phyloP scores from a whole-genome alignment of 1,140 invertebrate species.

The Delia radicum region DNA sequence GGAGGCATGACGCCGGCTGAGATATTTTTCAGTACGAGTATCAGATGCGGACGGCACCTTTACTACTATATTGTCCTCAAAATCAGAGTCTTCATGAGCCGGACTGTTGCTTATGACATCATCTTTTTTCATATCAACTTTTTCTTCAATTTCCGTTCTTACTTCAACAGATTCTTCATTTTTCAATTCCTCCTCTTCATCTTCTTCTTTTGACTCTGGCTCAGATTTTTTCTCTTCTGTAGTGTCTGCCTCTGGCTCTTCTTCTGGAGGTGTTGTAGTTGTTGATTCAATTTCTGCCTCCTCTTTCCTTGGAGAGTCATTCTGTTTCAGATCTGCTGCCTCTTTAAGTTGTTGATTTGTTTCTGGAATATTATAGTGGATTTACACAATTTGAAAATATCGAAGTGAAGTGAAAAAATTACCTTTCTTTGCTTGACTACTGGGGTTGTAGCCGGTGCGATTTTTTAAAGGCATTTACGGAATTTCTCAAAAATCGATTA shows the following conservation, averaged over 20 bases:
- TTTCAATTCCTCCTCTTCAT: too few species aligned
- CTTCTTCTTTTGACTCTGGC: too few species aligned
- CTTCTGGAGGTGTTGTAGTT: neutral
- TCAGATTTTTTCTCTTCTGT: too few species aligned
- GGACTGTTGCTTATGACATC: neutral
- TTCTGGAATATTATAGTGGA: neutral
- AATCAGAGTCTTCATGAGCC: slow-evolving; percentile 59
- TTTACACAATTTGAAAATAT: neutral
- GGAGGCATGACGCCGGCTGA: neutral
- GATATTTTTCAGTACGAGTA: slow-evolving; percentile 18
- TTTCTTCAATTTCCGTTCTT: too few species aligned
- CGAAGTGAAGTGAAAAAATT: too few species aligned
- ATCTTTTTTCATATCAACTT: neutral
- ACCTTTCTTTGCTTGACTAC: slow-evolving; percentile 2
- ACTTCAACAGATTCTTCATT: too few species aligned
- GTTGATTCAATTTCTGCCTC: neutral
- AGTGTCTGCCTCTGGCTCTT: neutral
- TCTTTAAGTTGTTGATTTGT: neutral
- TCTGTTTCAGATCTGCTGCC: neutral
- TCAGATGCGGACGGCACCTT: slow-evolving; percentile 56
- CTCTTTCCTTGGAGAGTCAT: neutral
- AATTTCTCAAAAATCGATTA: slow-evolving; percentile 85
- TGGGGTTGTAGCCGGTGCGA: slow-evolving; percentile 77
- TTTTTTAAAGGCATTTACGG: slow-evolving; percentile 87
- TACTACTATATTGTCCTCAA: slow-evolving; percentile 62